phyloP scores from a whole-genome alignment of 2,797 vertebrate species.

The Darevskia nairensis region DNA sequence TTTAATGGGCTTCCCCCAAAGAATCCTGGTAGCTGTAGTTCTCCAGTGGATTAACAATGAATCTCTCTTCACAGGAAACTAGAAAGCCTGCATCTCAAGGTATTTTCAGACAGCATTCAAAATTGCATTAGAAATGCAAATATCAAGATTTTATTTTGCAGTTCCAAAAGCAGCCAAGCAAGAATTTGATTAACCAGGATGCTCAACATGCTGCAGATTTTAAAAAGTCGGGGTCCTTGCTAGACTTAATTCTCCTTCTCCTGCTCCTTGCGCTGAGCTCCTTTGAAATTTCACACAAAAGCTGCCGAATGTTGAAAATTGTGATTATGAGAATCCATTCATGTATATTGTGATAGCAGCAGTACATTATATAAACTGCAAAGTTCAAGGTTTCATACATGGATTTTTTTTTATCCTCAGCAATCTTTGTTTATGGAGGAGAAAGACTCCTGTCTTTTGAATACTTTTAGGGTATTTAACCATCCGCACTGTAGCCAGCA shows the following conservation, averaged over 20 bases:
- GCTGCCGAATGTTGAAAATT: slow-evolving; percentile 9
- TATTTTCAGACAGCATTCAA: not conserved
- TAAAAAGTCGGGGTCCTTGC: not conserved
- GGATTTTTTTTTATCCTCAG: slow-evolving; percentile 23
- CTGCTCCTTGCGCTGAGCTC: not conserved
- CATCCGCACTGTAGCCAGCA: not conserved
- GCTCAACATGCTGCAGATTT: not conserved
- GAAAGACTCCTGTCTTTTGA: not conserved
- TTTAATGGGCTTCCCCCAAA: no score
- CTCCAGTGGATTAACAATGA: no score
- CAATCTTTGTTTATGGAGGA: slow-evolving; percentile 24
- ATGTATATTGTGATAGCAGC: not conserved
- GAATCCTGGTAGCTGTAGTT: no score
- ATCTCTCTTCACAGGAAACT: not conserved
- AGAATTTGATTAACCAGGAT: not conserved
- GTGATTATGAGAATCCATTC: not conserved
- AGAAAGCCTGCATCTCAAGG: not conserved
- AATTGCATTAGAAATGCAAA: not conserved
- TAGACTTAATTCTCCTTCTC: not conserved
- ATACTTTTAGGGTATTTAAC: slow-evolving; percentile 5
- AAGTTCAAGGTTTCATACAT: not conserved
- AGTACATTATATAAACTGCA: not conserved
- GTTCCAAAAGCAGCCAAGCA: not conserved
- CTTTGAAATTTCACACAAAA: not conserved
- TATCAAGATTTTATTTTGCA: not conserved